Base-by-base conservation (phyloP, 2,888 invertebrate genomes). In the Volucella inanis region DNA sequence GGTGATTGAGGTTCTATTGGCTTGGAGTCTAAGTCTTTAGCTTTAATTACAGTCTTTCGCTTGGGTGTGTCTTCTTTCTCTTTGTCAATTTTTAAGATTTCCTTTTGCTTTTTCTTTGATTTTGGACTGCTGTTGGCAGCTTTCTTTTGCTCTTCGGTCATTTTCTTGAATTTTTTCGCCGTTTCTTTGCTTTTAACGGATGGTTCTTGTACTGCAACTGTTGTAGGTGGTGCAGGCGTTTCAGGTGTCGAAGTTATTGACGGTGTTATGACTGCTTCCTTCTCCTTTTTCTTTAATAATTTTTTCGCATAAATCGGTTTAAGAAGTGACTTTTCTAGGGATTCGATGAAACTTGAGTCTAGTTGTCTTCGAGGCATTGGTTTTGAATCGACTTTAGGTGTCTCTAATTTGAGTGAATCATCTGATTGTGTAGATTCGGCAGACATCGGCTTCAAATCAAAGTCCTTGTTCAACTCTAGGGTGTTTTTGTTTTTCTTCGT, bases 311-410 rank as follows among this genome's bases (percentile, higher is more conserved):
- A 52, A 2, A 10, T 31, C 9, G 79, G 52, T 39, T 54, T 50
- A n/a, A 71, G 9, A 12, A 81, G 64, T 0, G 81, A 81, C 45
- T 85, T 85, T 9, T 81, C 76, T 0, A 85, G 49, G 0, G 81
- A 76, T 55, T 85, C 67, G 38, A 81, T 77, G 12, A 85, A 85
- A 54, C 81, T 68, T 2, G 85, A 77, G 45, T 85, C 85, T 1
- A 81, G 72, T 57, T 85, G 71, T 1, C 81, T 61, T 22, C 41
- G 71, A 9, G 81, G 52, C 1, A 50, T 55, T 0, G 18, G 50
- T 49, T 81, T 85, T 18, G n/a, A 11, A 0, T 77, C 77, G 6
- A 14, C 8, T 55, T 71, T 71, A 6, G 1, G 6, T 14, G 45
- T 6, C 0, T 61, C 75, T 0, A 18, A 12, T 45, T 80, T 79